phyloP scores from a whole-genome alignment of 2,888 invertebrate genomes.

The Aphidoletes aphidimyza region DNA sequence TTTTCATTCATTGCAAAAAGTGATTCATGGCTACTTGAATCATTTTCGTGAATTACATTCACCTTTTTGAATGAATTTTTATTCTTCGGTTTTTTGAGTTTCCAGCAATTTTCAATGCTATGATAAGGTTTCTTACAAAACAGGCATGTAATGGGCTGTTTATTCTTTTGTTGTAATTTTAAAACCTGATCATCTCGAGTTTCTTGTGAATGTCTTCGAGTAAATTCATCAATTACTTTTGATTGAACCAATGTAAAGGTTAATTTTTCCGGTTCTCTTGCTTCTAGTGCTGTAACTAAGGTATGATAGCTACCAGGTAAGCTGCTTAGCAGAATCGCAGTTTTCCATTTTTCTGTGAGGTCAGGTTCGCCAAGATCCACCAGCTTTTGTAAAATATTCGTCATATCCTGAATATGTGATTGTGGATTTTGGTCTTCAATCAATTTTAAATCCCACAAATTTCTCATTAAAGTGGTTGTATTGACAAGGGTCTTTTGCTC shows the following conservation, averaged over 20 bases:
- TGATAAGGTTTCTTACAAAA: conserved; percentile 57
- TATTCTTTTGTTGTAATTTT: neutral
- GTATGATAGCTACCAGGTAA: conserved; percentile 55
- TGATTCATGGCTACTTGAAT: neutral
- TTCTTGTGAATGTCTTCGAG: neutral
- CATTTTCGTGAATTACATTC: too few species aligned
- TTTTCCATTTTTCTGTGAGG: neutral
- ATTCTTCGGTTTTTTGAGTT: neutral
- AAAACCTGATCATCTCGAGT: neutral
- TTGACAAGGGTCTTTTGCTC: conserved; percentile 56
- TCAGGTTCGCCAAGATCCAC: conserved; percentile 34
- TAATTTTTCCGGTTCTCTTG: conserved; percentile 13
- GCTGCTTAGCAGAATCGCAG: conserved; percentile 12
- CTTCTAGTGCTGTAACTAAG: conserved; percentile 57
- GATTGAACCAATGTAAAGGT: neutral
- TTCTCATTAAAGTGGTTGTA: conserved; percentile 57
- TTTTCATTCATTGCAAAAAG: neutral
- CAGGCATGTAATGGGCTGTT: conserved; percentile 54
- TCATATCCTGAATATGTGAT: conserved; percentile 56
- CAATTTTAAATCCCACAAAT: conserved; percentile 56
- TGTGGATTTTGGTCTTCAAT: conserved; percentile 55
- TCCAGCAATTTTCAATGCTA: conserved; percentile 56
- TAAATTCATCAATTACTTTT: conserved; percentile 1
- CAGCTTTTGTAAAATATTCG: conserved; percentile 56
- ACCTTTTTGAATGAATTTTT: neutral